A percentile compares a stretch with the other conserved stretches of the same genome.
Conservation (phyloP, 2,797 vertebrate species). For the Ptychadena robeensis region DNA sequence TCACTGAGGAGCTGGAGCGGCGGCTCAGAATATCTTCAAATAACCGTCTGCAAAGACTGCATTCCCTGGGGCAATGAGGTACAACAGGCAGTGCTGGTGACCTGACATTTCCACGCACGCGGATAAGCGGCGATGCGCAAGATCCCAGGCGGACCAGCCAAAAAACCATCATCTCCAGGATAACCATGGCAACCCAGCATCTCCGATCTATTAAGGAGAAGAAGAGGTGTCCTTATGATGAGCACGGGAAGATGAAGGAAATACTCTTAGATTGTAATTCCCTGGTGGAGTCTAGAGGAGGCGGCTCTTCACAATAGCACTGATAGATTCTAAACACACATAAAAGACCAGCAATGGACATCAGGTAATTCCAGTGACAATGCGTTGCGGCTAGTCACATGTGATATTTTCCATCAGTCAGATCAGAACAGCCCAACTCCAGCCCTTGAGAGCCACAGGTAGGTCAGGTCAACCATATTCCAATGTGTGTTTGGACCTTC, state of each 20-base stretch:
- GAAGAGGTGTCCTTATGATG: conserved; percentile 9
- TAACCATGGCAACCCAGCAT: conserved; percentile 50
- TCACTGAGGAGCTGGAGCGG: neutral
- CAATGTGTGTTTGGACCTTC: too few relatives aligned
- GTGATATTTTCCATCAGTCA: too few relatives aligned
- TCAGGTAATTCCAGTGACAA: too few relatives aligned
- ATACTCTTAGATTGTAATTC: neutral
- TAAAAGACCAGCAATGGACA: too few relatives aligned
- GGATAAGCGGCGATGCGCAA: conserved; percentile 24
- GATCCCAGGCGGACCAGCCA: conserved; percentile 22
- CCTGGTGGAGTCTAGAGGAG: too few relatives aligned
- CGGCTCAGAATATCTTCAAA: neutral
- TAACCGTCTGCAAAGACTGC: neutral
- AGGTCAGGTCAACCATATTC: too few relatives aligned
- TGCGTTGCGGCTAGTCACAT: too few relatives aligned
- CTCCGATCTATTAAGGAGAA: conserved; percentile 19
- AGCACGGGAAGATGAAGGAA: conserved; percentile 11
- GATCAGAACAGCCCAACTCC: too few relatives aligned
- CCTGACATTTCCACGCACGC: conserved; percentile 11
- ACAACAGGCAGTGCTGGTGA: neutral
- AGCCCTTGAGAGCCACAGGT: too few relatives aligned
- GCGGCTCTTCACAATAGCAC: too few relatives aligned
- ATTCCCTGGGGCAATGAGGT: neutral
- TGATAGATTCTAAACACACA: too few relatives aligned
- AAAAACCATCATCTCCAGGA: conserved; percentile 4